phyloP scores from a whole-genome alignment of 1,140 invertebrate species.

The Frieseomelitta varia region DNA sequence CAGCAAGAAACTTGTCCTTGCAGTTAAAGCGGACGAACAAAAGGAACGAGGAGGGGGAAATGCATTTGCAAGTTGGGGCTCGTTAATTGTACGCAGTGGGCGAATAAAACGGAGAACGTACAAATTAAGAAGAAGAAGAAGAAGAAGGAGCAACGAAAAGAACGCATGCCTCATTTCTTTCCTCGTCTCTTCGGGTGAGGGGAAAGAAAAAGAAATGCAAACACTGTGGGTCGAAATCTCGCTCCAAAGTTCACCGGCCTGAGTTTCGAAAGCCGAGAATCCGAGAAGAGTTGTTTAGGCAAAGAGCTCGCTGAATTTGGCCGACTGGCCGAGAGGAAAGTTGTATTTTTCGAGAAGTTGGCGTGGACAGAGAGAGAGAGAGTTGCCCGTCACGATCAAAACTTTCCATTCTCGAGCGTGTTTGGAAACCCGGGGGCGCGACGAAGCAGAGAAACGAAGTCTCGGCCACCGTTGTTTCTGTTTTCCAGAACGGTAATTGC shows the following conservation, averaged over 20 bases:
- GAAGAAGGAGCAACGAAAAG: too few species aligned
- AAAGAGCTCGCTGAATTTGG: slow-evolving; percentile 2
- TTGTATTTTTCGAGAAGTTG: slow-evolving; percentile 14
- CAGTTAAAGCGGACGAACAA: not conserved
- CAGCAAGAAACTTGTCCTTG: not conserved
- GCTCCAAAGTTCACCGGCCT: not conserved
- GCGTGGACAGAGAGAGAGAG: not conserved
- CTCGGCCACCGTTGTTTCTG: not conserved
- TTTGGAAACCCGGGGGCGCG: not conserved
- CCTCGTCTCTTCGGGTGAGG: not conserved
- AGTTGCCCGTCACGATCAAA: not conserved
- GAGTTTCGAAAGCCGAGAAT: not conserved
- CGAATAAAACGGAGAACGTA: too few species aligned
- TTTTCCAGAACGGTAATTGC: not conserved
- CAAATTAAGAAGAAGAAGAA: not conserved
- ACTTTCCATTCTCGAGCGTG: not conserved
- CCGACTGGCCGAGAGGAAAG: not conserved
- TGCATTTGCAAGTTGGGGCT: not conserved
- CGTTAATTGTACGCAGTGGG: slow-evolving; percentile 1
- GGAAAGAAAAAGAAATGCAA: not conserved
- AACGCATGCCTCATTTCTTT: too few species aligned
- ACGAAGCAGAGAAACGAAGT: slow-evolving; percentile 22
- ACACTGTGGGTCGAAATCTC: too few species aligned
- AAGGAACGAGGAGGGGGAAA: not conserved
- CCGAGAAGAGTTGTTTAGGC: not conserved